These are phyloP conservation scores for Thelaira solivaga DNA, from an alignment of 2,888 invertebrate genomes.

Conservation along the genomic window DNA sequence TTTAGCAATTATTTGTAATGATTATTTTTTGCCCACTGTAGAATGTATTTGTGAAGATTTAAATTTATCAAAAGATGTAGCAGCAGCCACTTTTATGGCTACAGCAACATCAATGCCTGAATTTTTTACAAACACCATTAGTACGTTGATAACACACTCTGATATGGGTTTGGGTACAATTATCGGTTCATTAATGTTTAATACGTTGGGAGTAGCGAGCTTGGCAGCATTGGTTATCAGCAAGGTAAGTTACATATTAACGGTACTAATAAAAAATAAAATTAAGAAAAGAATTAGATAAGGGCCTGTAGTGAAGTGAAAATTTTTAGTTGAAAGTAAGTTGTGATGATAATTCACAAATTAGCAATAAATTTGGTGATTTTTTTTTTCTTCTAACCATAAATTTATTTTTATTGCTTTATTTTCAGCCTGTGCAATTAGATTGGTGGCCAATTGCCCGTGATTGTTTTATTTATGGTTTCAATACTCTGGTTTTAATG, in stretches of 20 bases:
- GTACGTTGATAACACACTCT: conserved; percentile 88
- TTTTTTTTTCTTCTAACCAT: too few species aligned
- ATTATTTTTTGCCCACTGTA: conserved; percentile 93
- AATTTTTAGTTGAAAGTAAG: too few species aligned
- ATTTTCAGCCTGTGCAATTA: conserved; percentile 83
- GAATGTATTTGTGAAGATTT: conserved; percentile 90
- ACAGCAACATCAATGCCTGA: conserved; percentile 97
- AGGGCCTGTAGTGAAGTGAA: too few species aligned
- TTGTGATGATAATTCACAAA: too few species aligned
- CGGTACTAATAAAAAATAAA: too few species aligned
- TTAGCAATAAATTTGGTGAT: background rate
- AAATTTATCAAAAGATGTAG: conserved; percentile 90
- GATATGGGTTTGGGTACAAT: conserved; percentile 93
- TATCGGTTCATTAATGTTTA: conserved; percentile 92
- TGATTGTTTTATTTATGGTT: conserved; percentile 86
- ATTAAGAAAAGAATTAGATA: too few species aligned
- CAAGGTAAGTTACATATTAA: conserved; percentile 78
- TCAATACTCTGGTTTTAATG: conserved; percentile 84
- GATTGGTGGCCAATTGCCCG: conserved; percentile 89
- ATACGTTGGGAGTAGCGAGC: conserved; percentile 90
- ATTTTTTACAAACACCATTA: conserved; percentile 93
- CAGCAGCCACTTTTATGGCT: conserved; percentile 98
- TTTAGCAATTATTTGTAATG: conserved; percentile 92
- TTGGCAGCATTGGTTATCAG: conserved; percentile 86
- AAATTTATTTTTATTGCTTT: background rate